Conservation (phyloP, 1,140 invertebrate genomes). For the Calliphora vicina region DNA sequence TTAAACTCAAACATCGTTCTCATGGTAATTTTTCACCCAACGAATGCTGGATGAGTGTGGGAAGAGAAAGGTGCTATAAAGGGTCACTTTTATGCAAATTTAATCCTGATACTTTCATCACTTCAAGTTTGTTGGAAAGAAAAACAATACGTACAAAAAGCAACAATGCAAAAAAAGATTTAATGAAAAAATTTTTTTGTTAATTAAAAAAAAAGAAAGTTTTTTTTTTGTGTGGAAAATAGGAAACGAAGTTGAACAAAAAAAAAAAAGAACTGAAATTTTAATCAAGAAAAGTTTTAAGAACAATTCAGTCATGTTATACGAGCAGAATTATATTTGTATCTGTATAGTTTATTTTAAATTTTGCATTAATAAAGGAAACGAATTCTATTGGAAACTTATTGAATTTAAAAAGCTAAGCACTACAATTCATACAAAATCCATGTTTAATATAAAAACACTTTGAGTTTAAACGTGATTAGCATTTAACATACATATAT, state of each 20-base stretch:
- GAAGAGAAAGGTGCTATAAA: background rate
- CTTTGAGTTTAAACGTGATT: too few relatives aligned
- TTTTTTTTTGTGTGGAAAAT: background rate
- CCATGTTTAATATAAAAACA: too few relatives aligned
- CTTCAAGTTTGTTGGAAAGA: conserved; percentile 10
- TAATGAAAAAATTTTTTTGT: background rate
- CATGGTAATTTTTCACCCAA: background rate
- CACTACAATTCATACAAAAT: too few relatives aligned
- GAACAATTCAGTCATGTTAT: background rate
- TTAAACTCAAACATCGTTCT: background rate
- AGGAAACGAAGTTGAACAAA: background rate
- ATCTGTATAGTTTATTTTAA: background rate
- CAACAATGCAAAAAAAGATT: background rate
- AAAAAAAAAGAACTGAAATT: too few relatives aligned
- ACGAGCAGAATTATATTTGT: background rate
- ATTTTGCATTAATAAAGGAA: background rate
- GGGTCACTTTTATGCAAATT: conserved; percentile 14
- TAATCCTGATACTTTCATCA: conserved; percentile 11
- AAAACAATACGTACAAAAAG: background rate
- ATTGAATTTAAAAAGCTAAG: too few relatives aligned
- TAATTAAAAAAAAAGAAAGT: background rate
- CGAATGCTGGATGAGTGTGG: background rate
- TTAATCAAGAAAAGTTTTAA: background rate
- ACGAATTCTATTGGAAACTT: background rate
- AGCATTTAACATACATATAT: too few relatives aligned